Base-by-base conservation (phyloP, 2,797 vertebrate species). In the Hozukius guyotensis region DNA sequence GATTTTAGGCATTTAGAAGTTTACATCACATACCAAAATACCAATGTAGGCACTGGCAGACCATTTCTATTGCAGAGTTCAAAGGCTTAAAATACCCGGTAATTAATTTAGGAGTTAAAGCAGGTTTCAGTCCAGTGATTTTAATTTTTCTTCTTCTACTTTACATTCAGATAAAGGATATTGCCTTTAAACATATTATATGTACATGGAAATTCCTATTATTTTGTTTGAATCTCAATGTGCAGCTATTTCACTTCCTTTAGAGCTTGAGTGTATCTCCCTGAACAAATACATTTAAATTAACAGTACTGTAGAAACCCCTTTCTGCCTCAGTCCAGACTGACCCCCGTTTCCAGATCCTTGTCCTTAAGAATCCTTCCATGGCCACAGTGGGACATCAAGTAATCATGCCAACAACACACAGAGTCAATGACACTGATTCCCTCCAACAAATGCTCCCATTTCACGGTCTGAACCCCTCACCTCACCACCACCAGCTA, bases 381-480 rank as follows among this genome's bases (percentile, higher is more conserved):
- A 65, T 10, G 10, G 59, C 9, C 89, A 16, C 81, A 80, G 82
- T 46, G 81, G 82, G 88, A 62, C 38, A 38, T 68, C 25, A 1
- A 65, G 32, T 75, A 75, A 84, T 79, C 29, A 60, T 38, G 64
- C 64, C 72, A 68, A 77, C 72, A 68, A 79, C 52, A 84, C 83
- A 78, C 69, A 56, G 63, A 80, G 75, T 75, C 72, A 85, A 71
- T 82, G 84, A 92, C 85, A 89, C 66, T 12, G 76, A 91, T 89
- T 92, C 74, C 76, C 78, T 85, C 61, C 71, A 91, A 89, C 83
- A 84, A 90, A 88, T 75, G 82, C 72, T 83, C 74, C 75, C 66
- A 81, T 77, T 78, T 84, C 85, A 78, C 34, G 2, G 80, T 85
- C 81, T 82, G 65, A 79, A 38, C 61, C 59, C 72, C 46, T 82